Evolutionary conservation across 2,888 invertebrate genomes (phyloP), one percentile per base, ranked within the genome.

Genomic region (Aphrophora alni): DNA sequence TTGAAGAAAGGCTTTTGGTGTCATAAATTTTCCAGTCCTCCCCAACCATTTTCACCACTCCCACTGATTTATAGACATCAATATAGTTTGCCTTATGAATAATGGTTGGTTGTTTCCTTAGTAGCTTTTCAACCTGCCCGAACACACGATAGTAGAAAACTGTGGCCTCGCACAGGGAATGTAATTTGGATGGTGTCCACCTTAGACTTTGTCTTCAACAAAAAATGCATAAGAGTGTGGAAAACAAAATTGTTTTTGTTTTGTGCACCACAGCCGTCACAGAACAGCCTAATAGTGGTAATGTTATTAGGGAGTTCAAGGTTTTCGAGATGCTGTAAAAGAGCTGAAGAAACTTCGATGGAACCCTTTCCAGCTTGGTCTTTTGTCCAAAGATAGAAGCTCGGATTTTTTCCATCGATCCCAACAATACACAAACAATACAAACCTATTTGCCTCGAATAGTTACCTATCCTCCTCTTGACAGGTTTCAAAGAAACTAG

Each of bases 371-470:
- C n/a, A n/a, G n/a, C n/a, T n/a, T n/a, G n/a, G n/a, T 74, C 74
- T 12, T 74, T 38, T 38, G 74, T 74, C 74, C 74, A 74, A 4
- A 38, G 24, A 38, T 38, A 74, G 14, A 74, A 74, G n/a, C 1
- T 8, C 8, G 38, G 33, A 33, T 73, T 73, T 8, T 14, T 7
- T 10, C 33, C 33, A 21, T 14, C 2, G 1, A 38, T 1, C 38
- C 33, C 74, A 38, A 44, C 17, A 74, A n/a, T n/a, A n/a, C n/a
- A n/a, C n/a, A n/a, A n/a, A n/a, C n/a, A n/a, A n/a, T n/a, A n/a
- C n/a, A n/a, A 25, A 4, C 38, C 38, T n/a, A 74, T n/a, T 38
- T 74, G 38, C 17, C 38, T 28, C 3, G 38, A 25, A 12, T 74
- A 38, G 33, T 38, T n/a, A n/a, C n/a, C n/a, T n/a, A n/a, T n/a